Evolutionary conservation across 2,888 invertebrate species (phyloP), one percentile per base, ranked within the genome.

Genomic region (Tholera decimalis): DNA sequence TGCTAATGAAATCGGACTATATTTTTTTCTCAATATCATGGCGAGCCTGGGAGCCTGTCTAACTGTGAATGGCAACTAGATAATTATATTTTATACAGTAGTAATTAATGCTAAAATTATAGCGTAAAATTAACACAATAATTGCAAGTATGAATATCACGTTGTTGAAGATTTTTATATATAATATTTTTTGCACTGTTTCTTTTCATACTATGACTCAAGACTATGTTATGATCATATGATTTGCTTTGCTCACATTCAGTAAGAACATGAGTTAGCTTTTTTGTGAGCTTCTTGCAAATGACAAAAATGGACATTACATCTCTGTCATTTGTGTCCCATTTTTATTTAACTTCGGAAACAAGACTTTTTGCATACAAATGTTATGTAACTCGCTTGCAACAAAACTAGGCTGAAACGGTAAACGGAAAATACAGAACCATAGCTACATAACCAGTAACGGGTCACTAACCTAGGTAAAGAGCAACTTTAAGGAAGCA

Each of bases 101-200:
- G 51, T 72, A 53, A 68, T 74, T 60, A 74, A 39, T 50, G 41
- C 22, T 33, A 15, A 58, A 75, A 55, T 50, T 54, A 62, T 58
- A 76, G 33, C 43, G 63, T 54, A 41, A 46, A 26, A 50, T 75
- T 54, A 73, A 61, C 47, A 47, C 60, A 24, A 46, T 75, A 75
- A 72, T 75, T 54, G 22, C 54, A 53, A 3, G n/a, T 53, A 46
- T 35, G 15, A 37, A 54, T 54, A 54, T n/a, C 30, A 46, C 8
- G 39, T 11, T 24, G 24, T 50, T 28, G 51, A 41, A 49, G 1
- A 9, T 39, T 22, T 30, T 28, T 30, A 20, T 28, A 24, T 28
- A n/a, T 22, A 28, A n/a, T 35, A 6, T 62, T 58, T 57, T 54
- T 66, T 66, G 18, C 18, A 28, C 1, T 7, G 15, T 24, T 49